Percentiles rank a stretch among this genome's conserved stretches.
phyloP scores from a whole-genome alignment of 1,140 invertebrate species.

The Agraylea sexmaculata region DNA sequence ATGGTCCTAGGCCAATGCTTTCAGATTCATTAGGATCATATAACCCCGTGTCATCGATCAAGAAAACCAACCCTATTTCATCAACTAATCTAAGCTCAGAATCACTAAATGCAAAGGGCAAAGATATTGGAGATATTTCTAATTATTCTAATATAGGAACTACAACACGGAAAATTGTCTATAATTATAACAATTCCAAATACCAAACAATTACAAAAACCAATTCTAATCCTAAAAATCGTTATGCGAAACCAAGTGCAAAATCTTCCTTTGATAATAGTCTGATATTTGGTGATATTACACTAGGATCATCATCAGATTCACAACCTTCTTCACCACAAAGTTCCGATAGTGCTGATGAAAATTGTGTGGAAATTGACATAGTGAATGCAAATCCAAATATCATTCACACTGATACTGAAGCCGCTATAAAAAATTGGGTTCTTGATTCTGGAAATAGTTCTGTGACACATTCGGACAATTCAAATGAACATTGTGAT shows the following conservation, averaged over 20 bases:
- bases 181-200: not conserved
- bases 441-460: no score
- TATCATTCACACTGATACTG: no score
- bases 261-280: constrained; percentile 16
- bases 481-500: not conserved
- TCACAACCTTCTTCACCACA: constrained; percentile 16
- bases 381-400: constrained; percentile 6
- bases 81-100: constrained; percentile 15
- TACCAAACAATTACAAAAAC: constrained; percentile 1
- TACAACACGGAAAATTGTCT: constrained; percentile 3
- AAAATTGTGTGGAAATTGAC: constrained; percentile 9
- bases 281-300: constrained; percentile 20
- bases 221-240: constrained; percentile 12
- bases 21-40: constrained; percentile 19
- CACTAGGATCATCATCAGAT: constrained; percentile 15
- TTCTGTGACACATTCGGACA: not conserved
- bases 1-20: constrained; percentile 15
- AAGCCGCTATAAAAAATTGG: no score
- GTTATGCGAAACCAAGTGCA: not conserved
- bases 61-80: constrained; percentile 13
- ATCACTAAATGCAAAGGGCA: constrained; percentile 14
- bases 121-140: constrained; percentile 13
- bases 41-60: constrained; percentile 12
- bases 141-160: constrained; percentile 9
- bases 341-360: constrained; percentile 9